Evolutionary conservation across 2,888 invertebrate genomes (phyloP).

Genomic region (Craniophora ligustri): DNA sequence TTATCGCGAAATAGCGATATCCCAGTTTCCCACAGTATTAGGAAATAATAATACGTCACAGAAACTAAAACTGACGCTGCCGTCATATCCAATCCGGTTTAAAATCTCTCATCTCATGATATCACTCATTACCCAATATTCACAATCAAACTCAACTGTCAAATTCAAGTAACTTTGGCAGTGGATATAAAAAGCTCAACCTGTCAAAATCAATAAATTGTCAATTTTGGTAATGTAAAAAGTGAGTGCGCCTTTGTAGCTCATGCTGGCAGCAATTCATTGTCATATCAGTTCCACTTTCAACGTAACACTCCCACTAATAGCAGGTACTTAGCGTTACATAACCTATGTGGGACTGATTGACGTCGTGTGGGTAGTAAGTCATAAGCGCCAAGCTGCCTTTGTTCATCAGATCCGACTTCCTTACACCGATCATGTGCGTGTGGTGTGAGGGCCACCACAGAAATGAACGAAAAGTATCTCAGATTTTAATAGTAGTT

Average conservation of each 20-base stretch:
- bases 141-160: not conserved
- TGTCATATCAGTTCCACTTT: conserved; percentile 59
- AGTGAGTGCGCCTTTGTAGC: not conserved
- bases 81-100: not conserved
- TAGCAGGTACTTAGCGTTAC: conserved; percentile 60
- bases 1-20: too few relatives aligned
- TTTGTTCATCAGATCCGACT: too few relatives aligned
- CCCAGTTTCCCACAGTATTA: too few relatives aligned
- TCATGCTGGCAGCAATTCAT: conserved; percentile 12
- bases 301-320: conserved; percentile 50
- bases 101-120: too few relatives aligned
- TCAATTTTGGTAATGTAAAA: conserved; percentile 8
- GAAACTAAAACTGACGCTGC: too few relatives aligned
- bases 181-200: not conserved
- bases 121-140: too few relatives aligned
- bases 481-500: too few relatives aligned
- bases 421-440: too few relatives aligned
- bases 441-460: too few relatives aligned
- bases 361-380: conserved; percentile 52
- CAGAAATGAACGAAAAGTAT: too few relatives aligned
- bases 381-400: conserved; percentile 50
- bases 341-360: conserved; percentile 68
- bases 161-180: not conserved
- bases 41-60: too few relatives aligned
- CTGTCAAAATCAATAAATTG: conserved; percentile 15